Percentiles rank a stretch among this genome's conserved stretches.
Conservation (phyloP, 2,888 invertebrate species). For the Myopa testacea region DNA sequence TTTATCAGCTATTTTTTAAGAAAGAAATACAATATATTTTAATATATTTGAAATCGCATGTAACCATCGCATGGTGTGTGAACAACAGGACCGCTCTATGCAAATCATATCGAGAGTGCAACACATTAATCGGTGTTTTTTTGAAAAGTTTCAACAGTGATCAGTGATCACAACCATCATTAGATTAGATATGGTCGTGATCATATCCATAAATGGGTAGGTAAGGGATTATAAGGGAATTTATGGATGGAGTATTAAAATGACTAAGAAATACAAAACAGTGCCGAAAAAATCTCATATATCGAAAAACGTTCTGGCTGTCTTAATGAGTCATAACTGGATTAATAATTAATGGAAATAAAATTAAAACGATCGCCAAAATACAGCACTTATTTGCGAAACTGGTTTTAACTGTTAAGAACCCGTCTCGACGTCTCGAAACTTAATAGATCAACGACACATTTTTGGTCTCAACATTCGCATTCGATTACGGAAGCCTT, state of each 20-base stretch:
- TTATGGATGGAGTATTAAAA: too few relatives aligned
- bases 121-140: too few relatives aligned
- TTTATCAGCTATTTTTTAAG: too few relatives aligned
- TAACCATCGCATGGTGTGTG: neutral
- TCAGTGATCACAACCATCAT: too few relatives aligned
- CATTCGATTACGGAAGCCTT: neutral
- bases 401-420: neutral
- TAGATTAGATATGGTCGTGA: too few relatives aligned
- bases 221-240: too few relatives aligned
- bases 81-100: neutral
- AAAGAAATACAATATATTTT: neutral
- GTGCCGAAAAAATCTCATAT: too few relatives aligned
- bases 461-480: neutral
- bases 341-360: neutral
- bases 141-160: too few relatives aligned
- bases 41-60: neutral
- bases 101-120: neutral
- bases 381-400: neutral
- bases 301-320: too few relatives aligned
- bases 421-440: neutral
- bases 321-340: neutral
- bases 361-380: neutral
- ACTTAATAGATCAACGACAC: too few relatives aligned
- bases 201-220: too few relatives aligned
- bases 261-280: too few relatives aligned